phyloP scores from a whole-genome alignment of 2,797 vertebrate genomes.

The Syncerus caffer region DNA sequence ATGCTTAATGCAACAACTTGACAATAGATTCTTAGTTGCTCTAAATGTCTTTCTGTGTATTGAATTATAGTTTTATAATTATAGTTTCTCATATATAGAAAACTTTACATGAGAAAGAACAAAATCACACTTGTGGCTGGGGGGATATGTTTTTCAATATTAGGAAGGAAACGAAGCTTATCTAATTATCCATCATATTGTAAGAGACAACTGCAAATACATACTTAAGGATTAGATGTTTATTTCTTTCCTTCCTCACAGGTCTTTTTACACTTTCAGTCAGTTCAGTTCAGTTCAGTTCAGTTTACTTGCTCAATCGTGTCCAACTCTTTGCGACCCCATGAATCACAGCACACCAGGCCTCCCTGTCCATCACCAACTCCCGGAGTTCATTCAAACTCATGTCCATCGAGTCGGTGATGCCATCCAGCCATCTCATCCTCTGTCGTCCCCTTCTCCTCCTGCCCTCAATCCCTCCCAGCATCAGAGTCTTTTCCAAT shows the following conservation, averaged over 20 bases:
- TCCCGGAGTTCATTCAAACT: too few relatives aligned
- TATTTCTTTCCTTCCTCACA: slow-evolving; percentile 19
- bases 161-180: slow-evolving; percentile 16
- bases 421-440: too few relatives aligned
- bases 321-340: accelerated
- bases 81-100: not conserved
- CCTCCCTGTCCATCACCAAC: too few relatives aligned
- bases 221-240: slow-evolving; percentile 24
- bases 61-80: slow-evolving; percentile 18
- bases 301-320: too few relatives aligned
- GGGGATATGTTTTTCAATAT: slow-evolving; percentile 32
- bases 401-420: too few relatives aligned
- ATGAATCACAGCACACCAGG: too few relatives aligned
- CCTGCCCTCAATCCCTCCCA: too few relatives aligned
- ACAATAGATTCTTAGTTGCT: not conserved
- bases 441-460: too few relatives aligned
- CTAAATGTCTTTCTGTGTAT: slow-evolving; percentile 13
- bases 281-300: too few relatives aligned
- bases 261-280: not conserved
- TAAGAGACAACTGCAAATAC: not conserved
- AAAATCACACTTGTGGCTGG: not conserved
- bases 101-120: slow-evolving; percentile 21
- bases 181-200: slow-evolving; percentile 29
- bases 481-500: too few relatives aligned
- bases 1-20: not conserved